phyloP scores from a whole-genome alignment of 2,888 invertebrate species.

The Eudasyphora cyanicolor region DNA sequence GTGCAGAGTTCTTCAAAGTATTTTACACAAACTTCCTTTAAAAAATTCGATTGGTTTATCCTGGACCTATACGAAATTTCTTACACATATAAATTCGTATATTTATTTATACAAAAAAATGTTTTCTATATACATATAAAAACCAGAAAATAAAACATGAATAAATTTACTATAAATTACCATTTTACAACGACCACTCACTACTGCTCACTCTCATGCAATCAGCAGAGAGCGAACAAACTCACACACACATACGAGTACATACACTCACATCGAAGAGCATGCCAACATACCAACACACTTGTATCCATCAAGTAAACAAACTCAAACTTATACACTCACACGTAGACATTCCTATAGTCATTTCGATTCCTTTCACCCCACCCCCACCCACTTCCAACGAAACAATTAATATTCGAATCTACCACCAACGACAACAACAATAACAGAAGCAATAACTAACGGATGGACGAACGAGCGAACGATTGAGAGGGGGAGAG shows the following conservation, averaged over 20 bases:
- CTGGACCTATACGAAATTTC: too few species aligned
- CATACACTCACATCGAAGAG: neutral
- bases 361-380: neutral
- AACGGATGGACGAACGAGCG: conserved; percentile 34
- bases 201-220: neutral
- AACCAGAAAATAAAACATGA: conserved; percentile 61
- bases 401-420: conserved; percentile 29
- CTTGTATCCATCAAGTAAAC: neutral
- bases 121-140: conserved; percentile 1
- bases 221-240: neutral
- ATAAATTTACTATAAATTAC: conserved; percentile 66
- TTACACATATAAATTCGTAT: too few species aligned
- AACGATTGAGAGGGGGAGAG: conserved; percentile 36
- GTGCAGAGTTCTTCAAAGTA: too few species aligned
- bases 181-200: conserved; percentile 62
- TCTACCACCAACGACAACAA: neutral
- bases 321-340: neutral
- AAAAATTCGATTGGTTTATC: too few species aligned
- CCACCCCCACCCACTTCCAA: neutral
- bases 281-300: neutral
- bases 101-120: conserved; percentile 18
- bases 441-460: neutral
- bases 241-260: conserved; percentile 35
- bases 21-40: too few species aligned
- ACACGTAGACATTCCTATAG: conserved; percentile 2